Base-by-base conservation (phyloP, 2,888 invertebrate species). In the Tiliacea citrago region DNA sequence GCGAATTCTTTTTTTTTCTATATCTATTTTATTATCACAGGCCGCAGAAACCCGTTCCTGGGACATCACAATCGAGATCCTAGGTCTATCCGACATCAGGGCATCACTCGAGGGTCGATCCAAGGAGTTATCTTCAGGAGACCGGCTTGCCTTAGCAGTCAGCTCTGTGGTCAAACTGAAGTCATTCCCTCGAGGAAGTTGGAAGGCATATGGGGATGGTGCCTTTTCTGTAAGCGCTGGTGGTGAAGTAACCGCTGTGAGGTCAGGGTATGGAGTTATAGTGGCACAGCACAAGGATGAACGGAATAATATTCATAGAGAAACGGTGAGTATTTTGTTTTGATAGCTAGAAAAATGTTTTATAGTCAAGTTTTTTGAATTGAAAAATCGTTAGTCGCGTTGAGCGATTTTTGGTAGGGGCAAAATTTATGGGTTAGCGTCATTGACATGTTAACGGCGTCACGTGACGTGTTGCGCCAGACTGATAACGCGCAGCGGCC, bases 51-150 rank as follows among this genome's bases (percentile, higher is more conserved):
- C 94, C 0, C 92, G 95, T 45, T 94, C 95, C 1, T 96, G 96
- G 96, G 96, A 96, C 85, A 95, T 95, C 66, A 94, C 95, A 0
- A 93, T 96, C 51, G 96, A 96, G 78, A 95, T 96, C 57, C 91
- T 96, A 0, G 95, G 94, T 18, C 87, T 96, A 73, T 90, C 95
- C 0, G 96, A 96, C 74, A 94, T 96, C 6, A 90, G 90, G 8
- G 89, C 93, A 0, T 92, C 94, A 4, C 87, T 96, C 0, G 95
- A 95, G 4, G 96, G 95, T 0, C 80, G 91, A 2, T 83, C 92
- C 0, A 85, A 87, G 1, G 92, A 92, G 0, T 49, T 95, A n/a
- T n/a, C n/a, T 0, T 57, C 92, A 1, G 93, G 93, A 2, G 93
- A 94, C 55, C 90, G 95, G 0, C 71, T 96, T 0, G 90, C 95